These are phyloP conservation scores for Lepidostoma basale DNA, from an alignment of 1,140 invertebrate genomes.

Conservation along the genomic window DNA sequence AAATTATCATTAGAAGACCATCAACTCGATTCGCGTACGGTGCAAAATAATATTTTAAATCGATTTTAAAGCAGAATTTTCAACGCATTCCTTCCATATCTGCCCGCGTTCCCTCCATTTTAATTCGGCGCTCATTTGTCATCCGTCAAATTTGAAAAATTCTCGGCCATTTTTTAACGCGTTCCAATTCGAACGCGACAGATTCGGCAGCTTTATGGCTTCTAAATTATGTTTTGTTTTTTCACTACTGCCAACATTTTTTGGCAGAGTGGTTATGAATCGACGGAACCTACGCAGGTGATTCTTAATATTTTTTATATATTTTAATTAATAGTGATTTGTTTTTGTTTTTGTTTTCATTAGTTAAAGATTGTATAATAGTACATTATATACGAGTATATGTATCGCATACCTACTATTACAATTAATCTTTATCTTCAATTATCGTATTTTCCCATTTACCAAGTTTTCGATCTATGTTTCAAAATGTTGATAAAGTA, in stretches of 20 bases:
- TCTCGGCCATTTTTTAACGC: constrained; percentile 1
- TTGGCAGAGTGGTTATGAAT: not conserved
- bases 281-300: not conserved
- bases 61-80: too few species aligned
- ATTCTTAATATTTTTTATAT: not conserved
- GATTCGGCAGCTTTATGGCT: constrained; percentile 23
- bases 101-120: constrained; percentile 5
- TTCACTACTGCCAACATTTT: not conserved
- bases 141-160: constrained; percentile 26
- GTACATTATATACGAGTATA: too few species aligned
- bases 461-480: too few species aligned
- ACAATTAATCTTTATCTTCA: too few species aligned
- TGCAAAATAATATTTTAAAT: too few species aligned
- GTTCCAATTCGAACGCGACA: constrained; percentile 14
- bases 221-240: constrained; percentile 23
- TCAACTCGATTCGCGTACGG: too few species aligned
- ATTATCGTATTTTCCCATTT: too few species aligned
- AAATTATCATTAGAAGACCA: too few species aligned
- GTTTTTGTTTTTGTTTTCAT: too few species aligned
- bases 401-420: too few species aligned
- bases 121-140: constrained; percentile 26
- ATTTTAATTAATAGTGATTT: not conserved
- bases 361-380: too few species aligned
- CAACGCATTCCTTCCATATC: not conserved
- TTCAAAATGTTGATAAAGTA: too few species aligned